These are phyloP conservation scores for Litocranius walleri DNA, from an alignment of 2,113 vertebrate genomes.

Conservation along the genomic window DNA sequence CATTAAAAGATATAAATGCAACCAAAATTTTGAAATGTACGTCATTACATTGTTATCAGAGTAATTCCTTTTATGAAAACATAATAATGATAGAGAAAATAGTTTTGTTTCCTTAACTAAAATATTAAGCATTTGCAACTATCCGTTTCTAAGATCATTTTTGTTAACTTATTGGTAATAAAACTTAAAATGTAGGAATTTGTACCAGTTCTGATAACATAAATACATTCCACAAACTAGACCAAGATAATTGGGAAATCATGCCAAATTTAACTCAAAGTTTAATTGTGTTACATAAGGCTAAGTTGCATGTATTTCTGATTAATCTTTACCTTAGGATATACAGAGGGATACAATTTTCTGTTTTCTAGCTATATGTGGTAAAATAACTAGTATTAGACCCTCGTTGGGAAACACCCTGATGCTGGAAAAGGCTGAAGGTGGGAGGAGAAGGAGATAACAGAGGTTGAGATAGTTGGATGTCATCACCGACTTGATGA, in stretches of 20 bases:
- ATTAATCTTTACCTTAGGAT: background rate
- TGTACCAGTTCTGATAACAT: background rate
- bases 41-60: background rate
- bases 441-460: background rate
- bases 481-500: background rate
- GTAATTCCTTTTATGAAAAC: background rate
- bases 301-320: background rate
- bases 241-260: background rate
- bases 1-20: background rate
- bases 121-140: background rate
- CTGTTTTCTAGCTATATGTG: background rate
- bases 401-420: background rate
- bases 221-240: background rate
- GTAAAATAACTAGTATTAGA: background rate
- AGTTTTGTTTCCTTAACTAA: background rate
- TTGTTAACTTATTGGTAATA: background rate
- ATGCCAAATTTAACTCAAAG: background rate
- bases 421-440: background rate
- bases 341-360: background rate
- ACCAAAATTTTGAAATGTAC: background rate
- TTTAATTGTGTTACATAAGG: background rate
- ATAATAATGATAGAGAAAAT: background rate
- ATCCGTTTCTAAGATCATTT: background rate
- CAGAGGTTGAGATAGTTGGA: background rate
- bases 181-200: background rate